Conservation (phyloP, 2,113 vertebrate genomes). For the Macaca nemestrina region DNA sequence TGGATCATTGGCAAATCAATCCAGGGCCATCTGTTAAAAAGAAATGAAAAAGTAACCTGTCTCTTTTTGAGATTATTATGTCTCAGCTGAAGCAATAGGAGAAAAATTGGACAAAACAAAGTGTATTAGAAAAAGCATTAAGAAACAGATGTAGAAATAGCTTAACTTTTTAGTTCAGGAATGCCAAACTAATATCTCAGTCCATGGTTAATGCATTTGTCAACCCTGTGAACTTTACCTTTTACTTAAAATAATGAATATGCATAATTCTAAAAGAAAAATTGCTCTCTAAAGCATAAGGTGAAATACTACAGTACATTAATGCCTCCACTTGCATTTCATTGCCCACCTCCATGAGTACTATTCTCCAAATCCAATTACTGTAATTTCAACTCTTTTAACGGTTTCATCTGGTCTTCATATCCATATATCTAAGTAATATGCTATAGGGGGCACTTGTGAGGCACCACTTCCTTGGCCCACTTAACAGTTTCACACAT, state of each 20-base stretch:
- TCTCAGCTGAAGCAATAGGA: neutral
- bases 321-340: neutral
- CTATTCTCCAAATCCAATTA: neutral
- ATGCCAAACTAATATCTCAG: neutral
- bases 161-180: neutral
- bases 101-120: constrained; percentile 33
- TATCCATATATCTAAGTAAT: neutral
- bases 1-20: constrained; percentile 46
- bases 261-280: neutral
- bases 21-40: constrained; percentile 55
- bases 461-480: neutral
- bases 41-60: neutral
- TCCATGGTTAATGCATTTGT: neutral
- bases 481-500: no score
- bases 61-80: neutral
- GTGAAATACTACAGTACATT: neutral
- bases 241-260: constrained; percentile 27
- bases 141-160: neutral
- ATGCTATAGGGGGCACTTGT: neutral
- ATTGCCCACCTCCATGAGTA: neutral
- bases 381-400: neutral
- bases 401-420: neutral
- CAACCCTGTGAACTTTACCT: neutral
- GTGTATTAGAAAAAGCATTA: constrained; percentile 1
- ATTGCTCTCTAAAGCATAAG: neutral